These are phyloP conservation scores for Cheiracanthium punctorium DNA, from an alignment of 2,888 invertebrate species.

Conservation along the genomic window DNA sequence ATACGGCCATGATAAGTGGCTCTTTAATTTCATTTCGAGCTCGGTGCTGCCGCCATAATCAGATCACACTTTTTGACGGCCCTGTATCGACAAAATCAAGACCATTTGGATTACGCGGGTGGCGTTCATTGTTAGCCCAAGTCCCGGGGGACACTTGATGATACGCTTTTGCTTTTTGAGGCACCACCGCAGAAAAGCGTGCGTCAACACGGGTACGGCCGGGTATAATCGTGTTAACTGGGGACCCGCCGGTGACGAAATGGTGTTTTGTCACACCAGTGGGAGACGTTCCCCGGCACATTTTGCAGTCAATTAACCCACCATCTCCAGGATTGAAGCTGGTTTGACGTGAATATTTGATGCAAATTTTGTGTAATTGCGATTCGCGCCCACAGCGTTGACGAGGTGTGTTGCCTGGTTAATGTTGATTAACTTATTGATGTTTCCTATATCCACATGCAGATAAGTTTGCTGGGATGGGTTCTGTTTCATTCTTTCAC, in stretches of 20 bases:
- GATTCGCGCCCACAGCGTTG: neutral
- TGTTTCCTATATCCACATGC: neutral
- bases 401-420: neutral
- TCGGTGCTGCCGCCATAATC: constrained; percentile 27
- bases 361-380: constrained; percentile 31
- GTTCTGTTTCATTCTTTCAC: too few relatives aligned
- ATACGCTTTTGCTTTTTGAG: constrained; percentile 25
- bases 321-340: neutral
- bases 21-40: constrained; percentile 58
- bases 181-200: constrained; percentile 53
- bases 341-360: constrained; percentile 35
- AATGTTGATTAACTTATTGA: neutral
- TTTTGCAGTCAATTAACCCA: constrained; percentile 42
- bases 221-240: constrained; percentile 23
- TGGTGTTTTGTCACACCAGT: constrained; percentile 32
- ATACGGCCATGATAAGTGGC: constrained; percentile 48
- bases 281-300: neutral
- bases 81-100: constrained; percentile 1
- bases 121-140: neutral
- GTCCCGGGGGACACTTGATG: neutral
- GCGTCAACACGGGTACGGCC: constrained; percentile 47
- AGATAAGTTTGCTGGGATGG: neutral
- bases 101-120: neutral
- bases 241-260: constrained; percentile 28
- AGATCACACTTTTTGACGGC: constrained; percentile 55